A percentile compares a stretch with the other conserved stretches of the same genome.
Conservation (phyloP, 2,797 vertebrate genomes). For the Scleropages formosus region DNA sequence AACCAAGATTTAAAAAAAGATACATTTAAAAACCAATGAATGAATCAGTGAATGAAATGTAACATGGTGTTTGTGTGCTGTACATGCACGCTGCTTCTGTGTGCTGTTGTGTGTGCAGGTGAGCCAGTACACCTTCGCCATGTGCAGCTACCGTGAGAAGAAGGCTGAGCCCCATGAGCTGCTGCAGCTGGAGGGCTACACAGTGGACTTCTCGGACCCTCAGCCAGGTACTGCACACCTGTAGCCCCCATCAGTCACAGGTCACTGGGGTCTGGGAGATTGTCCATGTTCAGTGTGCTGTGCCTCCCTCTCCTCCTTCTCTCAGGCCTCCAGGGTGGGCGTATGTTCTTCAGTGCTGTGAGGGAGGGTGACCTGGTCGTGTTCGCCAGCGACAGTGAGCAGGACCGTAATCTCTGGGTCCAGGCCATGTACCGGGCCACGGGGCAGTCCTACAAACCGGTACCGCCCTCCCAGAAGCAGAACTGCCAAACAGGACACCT, state of each 20-base stretch:
- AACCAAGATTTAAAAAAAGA: no score
- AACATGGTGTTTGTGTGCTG: neutral
- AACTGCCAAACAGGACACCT: slow-evolving; percentile 75
- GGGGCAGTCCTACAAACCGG: slow-evolving; percentile 91
- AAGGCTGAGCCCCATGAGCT: slow-evolving; percentile 95
- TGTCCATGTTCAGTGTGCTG: neutral
- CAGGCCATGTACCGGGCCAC: slow-evolving; percentile 97
- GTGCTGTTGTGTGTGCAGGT: slow-evolving; percentile 68
- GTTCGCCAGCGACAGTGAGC: slow-evolving; percentile 89
- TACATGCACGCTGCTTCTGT: neutral
- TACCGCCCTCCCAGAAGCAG: slow-evolving; percentile 72
- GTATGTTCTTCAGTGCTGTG: slow-evolving; percentile 89
- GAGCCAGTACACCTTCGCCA: slow-evolving; percentile 97
- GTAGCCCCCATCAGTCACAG: neutral
- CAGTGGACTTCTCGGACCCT: slow-evolving; percentile 92
- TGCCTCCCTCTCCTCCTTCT: neutral
- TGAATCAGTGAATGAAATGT: no score
- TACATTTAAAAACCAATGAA: no score
- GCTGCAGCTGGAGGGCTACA: slow-evolving; percentile 97
- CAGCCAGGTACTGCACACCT: slow-evolving; percentile 72
- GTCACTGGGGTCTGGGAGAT: neutral
- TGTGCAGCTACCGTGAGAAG: slow-evolving; percentile 98
- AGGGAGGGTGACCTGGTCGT: slow-evolving; percentile 91
- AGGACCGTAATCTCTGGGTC: slow-evolving; percentile 89
- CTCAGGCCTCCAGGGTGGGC: slow-evolving; percentile 87